phyloP scores from a whole-genome alignment of 2,888 invertebrate species.

The Thymelicus acteon region DNA sequence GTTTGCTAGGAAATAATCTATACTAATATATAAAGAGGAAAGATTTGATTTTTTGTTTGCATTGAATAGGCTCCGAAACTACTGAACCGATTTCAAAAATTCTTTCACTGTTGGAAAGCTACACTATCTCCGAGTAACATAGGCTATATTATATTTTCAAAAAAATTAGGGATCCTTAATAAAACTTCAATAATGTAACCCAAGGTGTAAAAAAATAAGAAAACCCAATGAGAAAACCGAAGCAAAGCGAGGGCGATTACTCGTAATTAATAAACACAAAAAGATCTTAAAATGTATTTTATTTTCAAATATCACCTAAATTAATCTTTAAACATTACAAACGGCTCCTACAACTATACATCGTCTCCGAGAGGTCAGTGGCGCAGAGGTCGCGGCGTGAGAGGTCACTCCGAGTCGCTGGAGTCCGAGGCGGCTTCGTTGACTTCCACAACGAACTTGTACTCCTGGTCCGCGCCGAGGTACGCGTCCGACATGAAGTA shows the following conservation, averaged over 20 bases:
- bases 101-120: too few species aligned
- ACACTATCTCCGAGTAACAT: too few species aligned
- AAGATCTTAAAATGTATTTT: not conserved
- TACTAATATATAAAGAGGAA: too few species aligned
- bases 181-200: too few species aligned
- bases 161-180: too few species aligned
- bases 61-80: too few species aligned
- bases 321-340: not conserved
- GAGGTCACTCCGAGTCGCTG: slow-evolving; percentile 56
- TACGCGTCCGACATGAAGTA: slow-evolving; percentile 99
- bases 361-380: not conserved
- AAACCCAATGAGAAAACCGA: too few species aligned
- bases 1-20: not conserved
- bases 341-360: not conserved
- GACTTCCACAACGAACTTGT: slow-evolving; percentile 95
- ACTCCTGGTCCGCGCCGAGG: slow-evolving; percentile 99
- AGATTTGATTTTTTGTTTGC: too few species aligned
- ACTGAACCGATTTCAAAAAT: too few species aligned
- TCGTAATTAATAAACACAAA: not conserved
- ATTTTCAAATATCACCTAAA: not conserved
- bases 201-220: too few species aligned
- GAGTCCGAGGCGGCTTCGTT: slow-evolving; percentile 77
- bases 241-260: too few species aligned
- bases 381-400: not conserved
- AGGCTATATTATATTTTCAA: too few species aligned